phyloP scores from a whole-genome alignment of 2,888 invertebrate species.

The Hemistola chrysoprasaria region DNA sequence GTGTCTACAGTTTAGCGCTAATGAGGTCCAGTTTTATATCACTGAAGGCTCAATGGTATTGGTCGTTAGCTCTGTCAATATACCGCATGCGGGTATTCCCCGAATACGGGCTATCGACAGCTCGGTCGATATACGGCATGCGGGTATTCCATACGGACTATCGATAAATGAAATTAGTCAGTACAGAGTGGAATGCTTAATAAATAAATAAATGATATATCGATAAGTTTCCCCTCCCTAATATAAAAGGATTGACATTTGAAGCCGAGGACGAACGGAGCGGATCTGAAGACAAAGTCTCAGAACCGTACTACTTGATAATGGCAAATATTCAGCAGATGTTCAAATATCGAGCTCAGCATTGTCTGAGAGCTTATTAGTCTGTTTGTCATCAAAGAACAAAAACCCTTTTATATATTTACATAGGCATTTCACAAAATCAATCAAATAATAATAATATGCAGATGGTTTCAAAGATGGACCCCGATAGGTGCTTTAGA shows the following conservation, averaged over 20 bases:
- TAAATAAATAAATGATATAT: no score
- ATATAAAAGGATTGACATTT: slow-evolving; percentile 79
- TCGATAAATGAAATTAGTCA: slow-evolving; percentile 11
- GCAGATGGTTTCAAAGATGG: no score
- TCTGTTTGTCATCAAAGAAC: slow-evolving; percentile 15
- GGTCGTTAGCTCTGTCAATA: no score
- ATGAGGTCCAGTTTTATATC: no score
- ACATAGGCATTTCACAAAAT: neutral
- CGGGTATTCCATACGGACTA: no score
- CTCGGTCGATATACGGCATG: no score
- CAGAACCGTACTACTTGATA: slow-evolving; percentile 56
- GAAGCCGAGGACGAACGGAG: slow-evolving; percentile 65
- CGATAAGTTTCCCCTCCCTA: slow-evolving; percentile 42
- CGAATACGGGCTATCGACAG: no score
- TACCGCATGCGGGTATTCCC: no score
- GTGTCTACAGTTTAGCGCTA: no score
- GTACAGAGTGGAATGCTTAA: no score
- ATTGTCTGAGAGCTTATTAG: slow-evolving; percentile 28
- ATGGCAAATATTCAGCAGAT: slow-evolving; percentile 63
- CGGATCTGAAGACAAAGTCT: slow-evolving; percentile 76
- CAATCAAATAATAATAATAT: neutral
- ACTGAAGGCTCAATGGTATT: no score
- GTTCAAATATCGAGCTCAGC: slow-evolving; percentile 52
- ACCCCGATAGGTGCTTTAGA: no score
- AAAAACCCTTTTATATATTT: neutral